These are phyloP conservation scores for Graptemys geographica DNA, from an alignment of 2,797 vertebrate genomes.

Conservation along the genomic window DNA sequence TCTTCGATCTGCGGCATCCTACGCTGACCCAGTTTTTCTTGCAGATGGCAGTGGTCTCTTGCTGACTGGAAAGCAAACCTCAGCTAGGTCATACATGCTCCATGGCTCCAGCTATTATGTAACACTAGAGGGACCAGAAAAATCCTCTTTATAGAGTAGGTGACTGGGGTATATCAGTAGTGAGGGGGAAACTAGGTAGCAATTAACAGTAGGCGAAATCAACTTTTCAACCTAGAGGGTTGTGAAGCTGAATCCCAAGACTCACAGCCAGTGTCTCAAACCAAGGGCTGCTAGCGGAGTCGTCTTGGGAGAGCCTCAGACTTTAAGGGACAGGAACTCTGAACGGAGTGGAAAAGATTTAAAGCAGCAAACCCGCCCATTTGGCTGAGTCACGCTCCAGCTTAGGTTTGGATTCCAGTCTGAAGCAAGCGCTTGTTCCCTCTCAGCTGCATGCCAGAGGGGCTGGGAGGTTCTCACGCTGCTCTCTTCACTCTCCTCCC, in stretches of 20 bases:
- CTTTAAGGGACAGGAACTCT: background rate
- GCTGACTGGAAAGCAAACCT: conserved; percentile 34
- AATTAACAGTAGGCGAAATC: background rate
- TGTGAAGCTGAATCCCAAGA: rapidly evolving
- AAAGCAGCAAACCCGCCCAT: background rate
- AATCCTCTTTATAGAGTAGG: background rate
- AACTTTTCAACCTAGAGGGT: background rate
- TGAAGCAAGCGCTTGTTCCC: conserved; percentile 33
- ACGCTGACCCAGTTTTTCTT: conserved; percentile 73
- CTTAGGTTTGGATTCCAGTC: conserved; percentile 63
- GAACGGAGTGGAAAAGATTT: no score
- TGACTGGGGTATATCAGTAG: background rate
- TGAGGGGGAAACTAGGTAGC: background rate
- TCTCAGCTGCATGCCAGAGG: conserved; percentile 70
- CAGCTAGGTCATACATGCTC: background rate
- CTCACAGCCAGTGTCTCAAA: background rate
- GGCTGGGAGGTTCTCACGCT: background rate
- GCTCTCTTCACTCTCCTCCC: conserved; percentile 63
- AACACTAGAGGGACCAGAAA: background rate
- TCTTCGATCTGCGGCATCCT: conserved; percentile 53
- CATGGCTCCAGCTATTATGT: background rate
- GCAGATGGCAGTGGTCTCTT: conserved; percentile 66
- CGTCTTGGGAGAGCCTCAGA: background rate
- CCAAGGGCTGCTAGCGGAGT: background rate
- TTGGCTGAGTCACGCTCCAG: background rate